phyloP scores from a whole-genome alignment of 2,797 vertebrate genomes.

The Rhynchotus rufescens region DNA sequence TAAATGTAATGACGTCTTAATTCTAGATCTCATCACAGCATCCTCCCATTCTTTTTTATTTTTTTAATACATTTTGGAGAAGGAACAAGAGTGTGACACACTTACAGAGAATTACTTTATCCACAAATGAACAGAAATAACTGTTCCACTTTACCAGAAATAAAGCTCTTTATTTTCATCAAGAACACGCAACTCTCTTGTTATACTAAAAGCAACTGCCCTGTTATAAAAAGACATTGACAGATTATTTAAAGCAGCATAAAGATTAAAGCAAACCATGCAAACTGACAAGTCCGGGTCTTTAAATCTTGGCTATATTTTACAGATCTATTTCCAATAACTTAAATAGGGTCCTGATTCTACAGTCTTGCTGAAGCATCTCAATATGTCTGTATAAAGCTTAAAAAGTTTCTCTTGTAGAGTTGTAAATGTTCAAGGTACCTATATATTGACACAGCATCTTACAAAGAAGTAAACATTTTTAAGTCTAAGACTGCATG shows the following conservation, averaged over 20 bases:
- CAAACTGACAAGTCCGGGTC: background rate
- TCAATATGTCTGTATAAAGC: background rate
- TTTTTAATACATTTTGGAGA: background rate
- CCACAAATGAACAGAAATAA: background rate
- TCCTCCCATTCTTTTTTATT: background rate
- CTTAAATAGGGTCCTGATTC: background rate
- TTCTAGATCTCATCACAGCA: background rate
- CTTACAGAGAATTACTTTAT: background rate
- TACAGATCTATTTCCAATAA: background rate
- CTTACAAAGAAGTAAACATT: background rate
- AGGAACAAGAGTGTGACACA: background rate
- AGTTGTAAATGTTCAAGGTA: background rate
- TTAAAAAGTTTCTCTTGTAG: too few relatives aligned
- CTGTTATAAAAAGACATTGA: background rate
- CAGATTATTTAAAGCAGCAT: background rate
- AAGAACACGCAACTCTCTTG: background rate
- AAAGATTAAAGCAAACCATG: background rate
- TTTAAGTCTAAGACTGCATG: background rate
- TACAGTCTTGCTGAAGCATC: background rate
- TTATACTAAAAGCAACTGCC: background rate
- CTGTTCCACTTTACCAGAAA: slow-evolving; percentile 2
- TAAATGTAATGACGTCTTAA: background rate
- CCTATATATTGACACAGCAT: background rate
- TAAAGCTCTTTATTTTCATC: background rate
- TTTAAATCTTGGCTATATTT: background rate